A percentile compares a stretch with the other conserved stretches of the same genome.
phyloP scores from a whole-genome alignment of 1,140 invertebrate genomes.

The Microplitis demolitor region DNA sequence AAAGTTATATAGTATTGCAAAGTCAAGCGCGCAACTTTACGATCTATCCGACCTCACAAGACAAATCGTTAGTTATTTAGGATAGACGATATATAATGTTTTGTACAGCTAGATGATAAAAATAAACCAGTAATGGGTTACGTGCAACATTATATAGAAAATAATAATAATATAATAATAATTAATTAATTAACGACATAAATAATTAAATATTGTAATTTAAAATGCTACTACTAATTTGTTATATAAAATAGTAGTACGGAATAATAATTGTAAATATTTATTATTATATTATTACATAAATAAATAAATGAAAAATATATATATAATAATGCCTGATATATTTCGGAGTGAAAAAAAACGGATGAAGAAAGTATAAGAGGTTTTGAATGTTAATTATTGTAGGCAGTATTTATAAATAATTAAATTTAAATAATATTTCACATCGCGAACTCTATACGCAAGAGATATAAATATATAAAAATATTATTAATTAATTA shows the following conservation, averaged over 20 bases:
- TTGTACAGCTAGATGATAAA: constrained; percentile 56
- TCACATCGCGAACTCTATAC: background rate
- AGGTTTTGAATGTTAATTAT: constrained; percentile 29
- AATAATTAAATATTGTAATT: constrained; percentile 56
- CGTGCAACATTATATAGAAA: constrained; percentile 59
- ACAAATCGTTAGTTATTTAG: constrained; percentile 58
- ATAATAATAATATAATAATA: constrained; percentile 20
- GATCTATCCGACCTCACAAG: constrained; percentile 54
- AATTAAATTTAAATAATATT: constrained; percentile 13
- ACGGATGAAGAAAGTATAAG: constrained; percentile 25
- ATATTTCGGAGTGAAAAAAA: constrained; percentile 7
- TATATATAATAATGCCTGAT: background rate
- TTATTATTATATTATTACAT: constrained; percentile 35
- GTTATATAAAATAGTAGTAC: constrained; percentile 47
- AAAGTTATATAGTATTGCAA: constrained; percentile 23
- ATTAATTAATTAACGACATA: constrained; percentile 30
- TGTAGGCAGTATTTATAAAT: constrained; percentile 33
- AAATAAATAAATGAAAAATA: constrained; percentile 9
- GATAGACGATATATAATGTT: constrained; percentile 59
- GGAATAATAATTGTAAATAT: constrained; percentile 57
- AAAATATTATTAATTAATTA: background rate
- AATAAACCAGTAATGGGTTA: constrained; percentile 61
- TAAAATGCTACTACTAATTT: constrained; percentile 55
- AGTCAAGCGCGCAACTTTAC: constrained; percentile 37
- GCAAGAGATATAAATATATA: background rate